Evolutionary conservation across 2,888 invertebrate genomes (phyloP), one percentile per base, ranked within the genome.

Genomic region (Leptinotarsa peninsularis): DNA sequence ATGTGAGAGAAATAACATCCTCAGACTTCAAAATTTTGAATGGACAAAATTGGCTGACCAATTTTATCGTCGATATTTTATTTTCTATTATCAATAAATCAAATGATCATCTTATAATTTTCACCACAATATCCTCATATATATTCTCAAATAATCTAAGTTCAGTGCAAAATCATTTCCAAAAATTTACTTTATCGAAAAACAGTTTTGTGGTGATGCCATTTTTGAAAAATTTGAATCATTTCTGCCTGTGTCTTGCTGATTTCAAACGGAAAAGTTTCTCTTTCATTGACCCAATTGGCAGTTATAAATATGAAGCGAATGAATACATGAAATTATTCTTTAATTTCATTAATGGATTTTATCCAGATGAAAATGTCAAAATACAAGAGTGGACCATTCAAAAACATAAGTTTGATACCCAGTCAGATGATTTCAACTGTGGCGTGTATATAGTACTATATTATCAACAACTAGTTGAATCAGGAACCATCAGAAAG

Each of bases 51-150:
- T 76, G 60, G 58, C 23, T 76, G 49, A 60, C 27, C 14, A 73
- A 69, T 63, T 76, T 76, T n/a, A 54, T 76, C 14, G 54, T 76
- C 17, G 71, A 76, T 33, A 66, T 69, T n/a, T 70, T 72, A 27
- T 54, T 75, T n/a, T 49, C 67, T 23, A 56, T 72, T 50, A 43
- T 66, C 10, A 72, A 75, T 66, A 43, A 66, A 66, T 66, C 33
- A 4, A 66, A 18, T 33, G 49, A n/a, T 18, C 49, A 66, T 33
- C 13, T 43, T 43, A 66, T 66, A 17, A 66, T 66, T 43, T 66
- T 33, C 49, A 66, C 66, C 14, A 66, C 66, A 0, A 33, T 43
- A 0, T 14, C 66, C 15, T 17, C 33, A 43, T 66, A 66, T 21
- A 66, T 66, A n/a, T 66, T 66, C n/a, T 43, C 66, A 43, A 66